Conservation (phyloP, 2,888 invertebrate species). For the Nephrotoma appendiculata region DNA sequence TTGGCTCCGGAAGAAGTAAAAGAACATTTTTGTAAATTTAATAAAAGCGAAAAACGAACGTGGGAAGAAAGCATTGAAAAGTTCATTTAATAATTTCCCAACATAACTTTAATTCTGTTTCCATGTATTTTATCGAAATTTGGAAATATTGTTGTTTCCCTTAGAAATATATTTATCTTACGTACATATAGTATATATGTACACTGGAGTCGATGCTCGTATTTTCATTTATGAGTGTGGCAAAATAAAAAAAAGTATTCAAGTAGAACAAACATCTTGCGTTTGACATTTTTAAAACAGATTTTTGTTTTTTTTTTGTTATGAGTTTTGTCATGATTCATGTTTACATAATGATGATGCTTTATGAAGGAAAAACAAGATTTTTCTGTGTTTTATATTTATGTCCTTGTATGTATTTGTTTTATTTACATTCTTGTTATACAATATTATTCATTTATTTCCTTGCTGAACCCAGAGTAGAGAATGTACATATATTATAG, state of each 20-base stretch:
- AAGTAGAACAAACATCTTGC: not conserved
- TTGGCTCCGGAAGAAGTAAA: not conserved
- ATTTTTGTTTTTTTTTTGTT: not conserved
- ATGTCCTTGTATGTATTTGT: not conserved
- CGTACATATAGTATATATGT: not conserved
- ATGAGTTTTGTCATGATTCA: not conserved
- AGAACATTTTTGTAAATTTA: not conserved
- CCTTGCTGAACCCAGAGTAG: not conserved
- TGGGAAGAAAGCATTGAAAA: not conserved
- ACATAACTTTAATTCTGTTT: not conserved
- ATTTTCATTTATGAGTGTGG: not conserved
- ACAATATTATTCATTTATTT: not conserved
- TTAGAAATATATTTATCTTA: not conserved
- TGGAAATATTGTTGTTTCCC: not conserved
- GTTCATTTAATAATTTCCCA: not conserved
- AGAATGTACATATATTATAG: not conserved
- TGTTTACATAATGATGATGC: not conserved
- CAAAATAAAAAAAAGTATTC: not conserved
- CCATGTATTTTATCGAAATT: not conserved
- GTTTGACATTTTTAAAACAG: not conserved
- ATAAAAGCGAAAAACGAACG: not conserved
- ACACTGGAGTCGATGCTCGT: not conserved
- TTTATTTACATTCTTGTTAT: not conserved
- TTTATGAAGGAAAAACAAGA: not conserved
- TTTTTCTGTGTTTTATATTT: not conserved